Conservation (phyloP, 2,888 invertebrate species). For the Odontocolon sp. region DNA sequence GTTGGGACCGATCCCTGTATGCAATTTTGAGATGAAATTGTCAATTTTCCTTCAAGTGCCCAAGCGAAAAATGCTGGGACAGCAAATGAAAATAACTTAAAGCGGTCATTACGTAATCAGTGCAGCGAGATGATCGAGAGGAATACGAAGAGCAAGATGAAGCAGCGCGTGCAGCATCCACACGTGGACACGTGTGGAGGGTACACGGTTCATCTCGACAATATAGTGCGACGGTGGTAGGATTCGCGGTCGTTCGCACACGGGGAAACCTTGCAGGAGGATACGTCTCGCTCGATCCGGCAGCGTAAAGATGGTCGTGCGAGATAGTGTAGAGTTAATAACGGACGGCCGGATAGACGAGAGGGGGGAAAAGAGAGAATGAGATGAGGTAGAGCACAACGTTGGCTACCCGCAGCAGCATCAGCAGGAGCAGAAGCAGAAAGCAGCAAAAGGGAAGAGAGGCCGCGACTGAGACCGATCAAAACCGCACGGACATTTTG, state of each 20-base stretch:
- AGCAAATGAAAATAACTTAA: no score
- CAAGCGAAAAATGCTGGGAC: no score
- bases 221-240: constrained; percentile 38
- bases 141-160: not conserved
- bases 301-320: constrained; percentile 77
- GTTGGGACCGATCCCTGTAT: no score
- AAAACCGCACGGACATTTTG: constrained; percentile 59
- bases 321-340: constrained; percentile 78
- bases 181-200: not conserved
- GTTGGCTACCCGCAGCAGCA: constrained; percentile 27
- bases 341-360: constrained; percentile 75
- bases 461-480: constrained; percentile 55
- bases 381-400: constrained; percentile 54
- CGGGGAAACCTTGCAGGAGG: constrained; percentile 28
- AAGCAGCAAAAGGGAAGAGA: constrained; percentile 47
- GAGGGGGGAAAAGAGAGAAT: constrained; percentile 55
- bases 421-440: constrained; percentile 50
- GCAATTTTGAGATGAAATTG: no score
- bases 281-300: constrained; percentile 73
- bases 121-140: not conserved
- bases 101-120: no score
- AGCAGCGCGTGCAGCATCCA: not conserved
- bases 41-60: no score
- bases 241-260: constrained; percentile 17
- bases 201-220: constrained; percentile 29